Evolutionary conservation across 2,888 invertebrate species (phyloP).

Genomic region (Tiphia femorata): DNA sequence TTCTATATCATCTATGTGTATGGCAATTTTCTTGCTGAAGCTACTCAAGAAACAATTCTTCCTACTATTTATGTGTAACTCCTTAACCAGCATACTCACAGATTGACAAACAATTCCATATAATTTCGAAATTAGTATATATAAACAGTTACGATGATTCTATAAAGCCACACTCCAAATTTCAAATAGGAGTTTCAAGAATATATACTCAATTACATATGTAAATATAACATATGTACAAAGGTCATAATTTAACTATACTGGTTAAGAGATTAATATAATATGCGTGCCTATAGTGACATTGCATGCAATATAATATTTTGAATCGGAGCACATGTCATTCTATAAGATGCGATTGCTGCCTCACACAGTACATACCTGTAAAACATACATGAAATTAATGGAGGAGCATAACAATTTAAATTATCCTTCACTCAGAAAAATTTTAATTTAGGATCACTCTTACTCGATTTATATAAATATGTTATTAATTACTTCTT

Average conservation of each 20-base stretch:
- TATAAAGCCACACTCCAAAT: no score
- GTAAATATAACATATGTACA: neutral
- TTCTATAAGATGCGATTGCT: no score
- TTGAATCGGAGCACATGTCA: neutral
- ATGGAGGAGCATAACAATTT: no score
- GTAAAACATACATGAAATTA: no score
- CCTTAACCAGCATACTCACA: neutral
- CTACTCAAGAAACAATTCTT: neutral
- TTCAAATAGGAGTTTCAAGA: neutral
- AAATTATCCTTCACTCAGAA: no score
- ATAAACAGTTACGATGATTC: no score
- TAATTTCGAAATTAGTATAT: no score
- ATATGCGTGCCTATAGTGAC: neutral
- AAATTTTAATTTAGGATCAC: no score
- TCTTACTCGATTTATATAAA: no score
- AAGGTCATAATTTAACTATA: neutral
- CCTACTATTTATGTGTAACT: neutral
- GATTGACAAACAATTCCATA: no score
- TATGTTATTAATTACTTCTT: no score
- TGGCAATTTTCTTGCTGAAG: neutral
- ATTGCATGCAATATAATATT: conserved; percentile 5
- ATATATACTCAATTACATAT: neutral
- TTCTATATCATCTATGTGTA: neutral
- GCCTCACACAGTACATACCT: no score
- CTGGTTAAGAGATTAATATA: neutral